Evolutionary conservation across 2,888 invertebrate genomes (phyloP).

Genomic region (Heteropelma amictum): DNA sequence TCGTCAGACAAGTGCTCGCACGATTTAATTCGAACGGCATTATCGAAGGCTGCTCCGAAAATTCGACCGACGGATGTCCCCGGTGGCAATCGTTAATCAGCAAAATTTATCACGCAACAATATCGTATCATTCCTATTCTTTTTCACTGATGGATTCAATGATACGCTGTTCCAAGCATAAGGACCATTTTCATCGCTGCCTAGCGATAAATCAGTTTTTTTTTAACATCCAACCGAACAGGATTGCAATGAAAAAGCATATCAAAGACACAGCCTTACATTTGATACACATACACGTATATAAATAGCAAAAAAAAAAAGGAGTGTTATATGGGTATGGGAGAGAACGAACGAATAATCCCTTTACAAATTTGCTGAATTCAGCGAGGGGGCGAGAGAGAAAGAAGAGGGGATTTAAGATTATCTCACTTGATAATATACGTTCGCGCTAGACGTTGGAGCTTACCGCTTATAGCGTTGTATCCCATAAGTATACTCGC

Average conservation of each 20-base stretch:
- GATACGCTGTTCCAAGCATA: no score
- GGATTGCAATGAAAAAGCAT: no score
- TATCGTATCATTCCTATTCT: not conserved
- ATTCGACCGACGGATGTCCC: slow-evolving; percentile 9
- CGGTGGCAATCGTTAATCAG: not conserved
- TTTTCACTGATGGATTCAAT: not conserved
- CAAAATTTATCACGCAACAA: not conserved
- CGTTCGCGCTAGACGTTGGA: slow-evolving; percentile 45
- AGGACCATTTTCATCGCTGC: no score
- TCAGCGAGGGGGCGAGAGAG: slow-evolving; percentile 18
- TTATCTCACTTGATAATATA: slow-evolving; percentile 54
- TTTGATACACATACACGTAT: not conserved
- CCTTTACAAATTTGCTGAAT: slow-evolving; percentile 29
- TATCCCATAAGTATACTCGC: slow-evolving; percentile 42
- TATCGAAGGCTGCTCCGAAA: no score
- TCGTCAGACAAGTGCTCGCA: no score
- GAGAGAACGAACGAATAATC: slow-evolving; percentile 10
- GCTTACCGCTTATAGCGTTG: slow-evolving; percentile 34
- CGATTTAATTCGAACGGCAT: no score
- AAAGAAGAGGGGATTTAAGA: slow-evolving; percentile 35
- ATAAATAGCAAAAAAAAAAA: not conserved
- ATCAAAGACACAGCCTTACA: no score
- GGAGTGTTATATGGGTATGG: not conserved
- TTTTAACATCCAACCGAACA: no score
- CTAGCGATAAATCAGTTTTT: no score